Evolutionary conservation across 2,888 invertebrate species (phyloP), one percentile per base, ranked within the genome.

Genomic region (Ormyrus nitidulus): DNA sequence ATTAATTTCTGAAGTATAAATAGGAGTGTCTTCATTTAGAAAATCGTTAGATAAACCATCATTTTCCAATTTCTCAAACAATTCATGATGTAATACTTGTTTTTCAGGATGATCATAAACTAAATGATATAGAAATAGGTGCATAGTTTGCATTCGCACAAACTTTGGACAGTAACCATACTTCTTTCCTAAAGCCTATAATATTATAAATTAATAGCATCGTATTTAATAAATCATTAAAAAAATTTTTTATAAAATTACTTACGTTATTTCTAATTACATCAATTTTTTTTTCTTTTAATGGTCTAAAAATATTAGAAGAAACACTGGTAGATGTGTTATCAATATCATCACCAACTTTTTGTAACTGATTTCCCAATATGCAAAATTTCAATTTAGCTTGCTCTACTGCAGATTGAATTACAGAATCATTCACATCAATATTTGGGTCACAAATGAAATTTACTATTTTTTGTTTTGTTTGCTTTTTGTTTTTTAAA

Each of bases 111-210:
- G 92, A 62, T 92, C 93, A 84, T 94, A 93, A 7, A 94, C 91
- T n/a, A 96, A 87, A 87, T 95, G 95, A 88, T 92, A 95, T 11
- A 96, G 86, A 83, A 94, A 92, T 84, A 94, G 92, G 86, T 96
- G 96, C 59, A 96, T 86, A 3, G 93, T 90, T 80, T 93, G 92
- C 89, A 95, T 93, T 64, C 95, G 92, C 10, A 93, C 90, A 86
- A 94, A 94, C 90, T 95, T 96, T 0, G 95, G 93, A 76, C 92
- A 89, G 82, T 91, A 92, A 7, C 93, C 93, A 84, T 93, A 92
- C 62, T 88, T 86, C 84, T 88, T 91, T 6, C 91, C 92, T 6
- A 89, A 85, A 84, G 87, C 89, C 83, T 70, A 85, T 84, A 71
- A 34, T 75, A 79, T 11, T 53, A 69, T 59, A 62, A 46, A 73